Evolutionary conservation across 2,888 invertebrate genomes (phyloP).

Genomic region (Agrilus cyanescens): DNA sequence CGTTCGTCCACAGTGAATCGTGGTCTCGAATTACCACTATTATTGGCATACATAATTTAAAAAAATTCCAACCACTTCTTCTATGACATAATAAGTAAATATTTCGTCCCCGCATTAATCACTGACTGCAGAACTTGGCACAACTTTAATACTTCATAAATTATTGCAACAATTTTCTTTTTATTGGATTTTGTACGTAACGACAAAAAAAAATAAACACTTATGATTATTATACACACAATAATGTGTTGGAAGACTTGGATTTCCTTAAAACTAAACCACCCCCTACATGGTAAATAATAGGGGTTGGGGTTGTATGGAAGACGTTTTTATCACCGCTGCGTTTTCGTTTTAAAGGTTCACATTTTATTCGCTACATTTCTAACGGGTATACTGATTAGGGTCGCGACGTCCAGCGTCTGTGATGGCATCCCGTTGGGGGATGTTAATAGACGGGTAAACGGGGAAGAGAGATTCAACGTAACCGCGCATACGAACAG

Average conservation of each 20-base stretch:
- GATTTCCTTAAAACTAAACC: slow-evolving; percentile 30
- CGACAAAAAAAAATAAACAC: neutral
- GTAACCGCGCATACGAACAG: slow-evolving; percentile 22
- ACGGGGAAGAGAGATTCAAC: slow-evolving; percentile 13
- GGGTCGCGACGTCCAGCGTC: slow-evolving; percentile 14
- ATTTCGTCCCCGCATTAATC: no score
- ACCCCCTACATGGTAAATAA: slow-evolving; percentile 16
- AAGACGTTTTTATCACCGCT: slow-evolving; percentile 41
- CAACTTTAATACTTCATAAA: no score
- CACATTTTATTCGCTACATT: slow-evolving; percentile 12
- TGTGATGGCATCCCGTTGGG: slow-evolving; percentile 11
- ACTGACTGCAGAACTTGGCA: no score
- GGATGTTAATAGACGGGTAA: slow-evolving; percentile 17
- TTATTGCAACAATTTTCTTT: no score
- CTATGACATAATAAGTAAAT: neutral
- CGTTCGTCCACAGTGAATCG: slow-evolving; percentile 45
- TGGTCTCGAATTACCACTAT: neutral
- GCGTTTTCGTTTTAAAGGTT: slow-evolving; percentile 18
- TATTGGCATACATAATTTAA: neutral
- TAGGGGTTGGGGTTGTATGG: slow-evolving; percentile 24
- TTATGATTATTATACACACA: slow-evolving; percentile 25
- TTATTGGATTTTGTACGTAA: neutral
- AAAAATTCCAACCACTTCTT: no score
- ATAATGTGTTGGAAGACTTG: slow-evolving; percentile 41
- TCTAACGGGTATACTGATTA: slow-evolving; percentile 3